Conservation (phyloP, 2,797 vertebrate genomes). For the Melopsittacus undulatus region DNA sequence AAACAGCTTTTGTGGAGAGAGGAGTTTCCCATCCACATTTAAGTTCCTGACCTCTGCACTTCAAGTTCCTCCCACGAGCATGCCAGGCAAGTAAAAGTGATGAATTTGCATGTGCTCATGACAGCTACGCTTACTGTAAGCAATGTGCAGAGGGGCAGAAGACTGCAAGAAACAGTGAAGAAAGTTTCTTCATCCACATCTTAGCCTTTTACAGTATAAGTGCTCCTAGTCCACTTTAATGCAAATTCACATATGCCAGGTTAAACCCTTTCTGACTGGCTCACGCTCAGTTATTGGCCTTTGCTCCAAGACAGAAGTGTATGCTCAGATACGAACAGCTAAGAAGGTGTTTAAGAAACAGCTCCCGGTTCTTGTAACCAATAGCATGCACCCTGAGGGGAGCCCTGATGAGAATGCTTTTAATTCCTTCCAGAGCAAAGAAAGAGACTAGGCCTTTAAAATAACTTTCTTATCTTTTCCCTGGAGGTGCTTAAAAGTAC, state of each 20-base stretch:
- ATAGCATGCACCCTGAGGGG: accelerated
- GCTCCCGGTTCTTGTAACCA: not conserved
- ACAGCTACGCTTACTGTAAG: not conserved
- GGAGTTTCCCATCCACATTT: not conserved
- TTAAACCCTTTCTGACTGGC: not conserved
- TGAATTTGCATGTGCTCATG: accelerated
- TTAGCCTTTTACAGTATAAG: not conserved
- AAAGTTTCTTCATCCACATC: not conserved
- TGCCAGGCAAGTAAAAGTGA: not conserved
- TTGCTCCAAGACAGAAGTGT: not conserved
- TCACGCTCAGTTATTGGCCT: not conserved
- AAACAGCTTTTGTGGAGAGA: not conserved
- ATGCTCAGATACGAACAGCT: not conserved
- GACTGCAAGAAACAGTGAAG: not conserved
- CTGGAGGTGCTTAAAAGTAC: not conserved
- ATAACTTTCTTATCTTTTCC: not conserved
- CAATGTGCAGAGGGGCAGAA: accelerated
- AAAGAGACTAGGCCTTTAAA: not conserved
- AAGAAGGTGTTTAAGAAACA: not conserved
- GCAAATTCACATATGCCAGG: not conserved
- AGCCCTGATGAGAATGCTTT: not conserved
- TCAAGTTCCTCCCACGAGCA: not conserved
- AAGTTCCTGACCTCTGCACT: not conserved
- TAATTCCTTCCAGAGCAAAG: not conserved
- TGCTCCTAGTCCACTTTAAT: not conserved